Base-by-base conservation (phyloP, 1,140 invertebrate species). In the Teleopsis dalmanni region DNA sequence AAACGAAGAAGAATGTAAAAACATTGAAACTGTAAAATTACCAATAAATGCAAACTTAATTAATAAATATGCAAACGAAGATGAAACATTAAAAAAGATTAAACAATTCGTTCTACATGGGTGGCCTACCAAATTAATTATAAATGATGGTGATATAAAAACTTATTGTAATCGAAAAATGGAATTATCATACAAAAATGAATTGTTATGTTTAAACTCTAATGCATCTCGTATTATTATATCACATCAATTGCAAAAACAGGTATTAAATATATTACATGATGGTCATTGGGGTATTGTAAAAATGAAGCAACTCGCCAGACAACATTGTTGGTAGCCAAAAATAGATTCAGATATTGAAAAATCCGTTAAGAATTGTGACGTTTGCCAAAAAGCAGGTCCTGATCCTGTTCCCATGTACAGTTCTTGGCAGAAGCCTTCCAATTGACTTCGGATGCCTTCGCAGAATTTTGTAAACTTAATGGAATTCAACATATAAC, bases 291-390 rank as follows among this genome's bases (percentile, higher is more conserved):
- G 57, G 7, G 71, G 72, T 4, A 59, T 72, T 14, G 53, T 58
- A 7, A 57, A 57, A 47, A 76, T 72, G 62, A 76, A 76, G 47
- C 34, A 59, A 1, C 45, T 72, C 4, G 72, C 72, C 3, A 19
- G 66, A 37, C 45, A 27, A 25, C 61, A 73, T 51, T 50, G 71
- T 18, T 62, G 54, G 59, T 75, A 60, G 60, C 63, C 65, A 23
- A 50, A 52, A 9, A 59, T 77, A 1, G 67, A 76, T 50, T 38
- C 44, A 14, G 60, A 72, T 2, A 71, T 76, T 23, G 48, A 60
- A 35, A 47, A 43, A 23, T n/a, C 49, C 7, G 52, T 18, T n/a
- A 19, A 18, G 19, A 26, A 34, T 43, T 59, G 27, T 31, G 41
- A 43, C 27, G 31, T 43, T 10, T 43, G 25, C 3, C 27, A 27